phyloP scores from a whole-genome alignment of 2,113 vertebrate genomes.

The Poecile atricapillus region DNA sequence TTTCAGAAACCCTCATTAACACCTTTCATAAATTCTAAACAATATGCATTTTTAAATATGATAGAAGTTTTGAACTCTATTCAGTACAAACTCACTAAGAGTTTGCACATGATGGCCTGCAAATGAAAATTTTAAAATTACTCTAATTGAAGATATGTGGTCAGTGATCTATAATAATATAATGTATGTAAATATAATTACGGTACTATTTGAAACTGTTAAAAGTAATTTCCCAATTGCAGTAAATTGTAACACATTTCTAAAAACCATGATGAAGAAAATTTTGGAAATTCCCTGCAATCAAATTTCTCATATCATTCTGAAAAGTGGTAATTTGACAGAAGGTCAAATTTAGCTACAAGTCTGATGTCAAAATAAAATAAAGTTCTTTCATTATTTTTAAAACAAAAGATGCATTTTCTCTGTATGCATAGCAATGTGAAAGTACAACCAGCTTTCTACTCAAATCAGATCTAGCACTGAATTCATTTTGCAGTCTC shows the following conservation, averaged over 20 bases:
- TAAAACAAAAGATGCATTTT: not conserved
- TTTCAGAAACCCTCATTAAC: constrained; percentile 56
- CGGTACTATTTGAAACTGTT: not conserved
- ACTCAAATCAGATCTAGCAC: not conserved
- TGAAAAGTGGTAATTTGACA: not conserved
- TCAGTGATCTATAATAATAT: not conserved
- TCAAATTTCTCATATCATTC: not conserved
- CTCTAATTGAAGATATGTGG: not conserved
- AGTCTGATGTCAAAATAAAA: not conserved
- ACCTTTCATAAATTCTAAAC: constrained; percentile 41
- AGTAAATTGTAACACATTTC: not conserved
- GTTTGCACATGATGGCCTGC: not conserved
- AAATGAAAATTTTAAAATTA: constrained; percentile 4
- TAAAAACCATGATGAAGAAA: not conserved
- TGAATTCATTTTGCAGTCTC: not conserved
- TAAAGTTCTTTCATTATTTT: not conserved
- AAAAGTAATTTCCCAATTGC: not conserved
- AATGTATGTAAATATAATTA: not conserved
- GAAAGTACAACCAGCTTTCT: not conserved
- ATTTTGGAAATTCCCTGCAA: not conserved
- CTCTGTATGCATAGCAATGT: not conserved
- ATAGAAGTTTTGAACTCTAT: not conserved
- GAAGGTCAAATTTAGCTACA: not conserved
- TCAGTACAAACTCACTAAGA: not conserved
- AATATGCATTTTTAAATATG: not conserved